Evolutionary conservation across 2,797 vertebrate species (phyloP).

Genomic region (Bovichtus diacanthus): DNA sequence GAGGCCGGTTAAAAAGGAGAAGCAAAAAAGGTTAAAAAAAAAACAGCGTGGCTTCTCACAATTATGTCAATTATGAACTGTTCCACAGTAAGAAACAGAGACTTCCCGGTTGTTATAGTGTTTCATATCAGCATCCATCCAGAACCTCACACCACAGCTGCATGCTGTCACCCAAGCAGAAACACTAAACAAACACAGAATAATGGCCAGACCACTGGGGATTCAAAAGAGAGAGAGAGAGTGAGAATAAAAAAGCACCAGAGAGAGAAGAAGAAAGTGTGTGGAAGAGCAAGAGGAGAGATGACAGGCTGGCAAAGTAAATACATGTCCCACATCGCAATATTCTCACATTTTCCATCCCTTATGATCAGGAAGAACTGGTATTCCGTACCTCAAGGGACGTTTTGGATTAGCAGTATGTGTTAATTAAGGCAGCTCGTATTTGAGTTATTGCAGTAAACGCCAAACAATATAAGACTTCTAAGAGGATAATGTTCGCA

Average conservation of each 20-base stretch:
- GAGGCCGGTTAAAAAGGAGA: conserved; percentile 18
- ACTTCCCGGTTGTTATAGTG: neutral
- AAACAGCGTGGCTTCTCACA: conserved; percentile 34
- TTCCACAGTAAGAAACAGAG: conserved; percentile 30
- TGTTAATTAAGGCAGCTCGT: conserved; percentile 8
- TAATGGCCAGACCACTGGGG: conserved; percentile 45
- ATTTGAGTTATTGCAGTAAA: conserved; percentile 16
- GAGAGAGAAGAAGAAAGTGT: conserved; percentile 25
- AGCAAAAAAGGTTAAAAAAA: conserved; percentile 14
- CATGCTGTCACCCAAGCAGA: conserved; percentile 56
- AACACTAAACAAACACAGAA: conserved; percentile 64
- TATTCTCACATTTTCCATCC: conserved; percentile 36
- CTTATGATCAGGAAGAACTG: neutral
- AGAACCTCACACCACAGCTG: conserved; percentile 35
- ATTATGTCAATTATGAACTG: conserved; percentile 48
- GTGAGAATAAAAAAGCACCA: neutral
- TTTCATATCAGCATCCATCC: conserved; percentile 12
- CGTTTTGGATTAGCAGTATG: conserved; percentile 4
- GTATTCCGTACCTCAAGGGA: conserved; percentile 12
- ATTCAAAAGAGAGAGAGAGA: conserved; percentile 38
- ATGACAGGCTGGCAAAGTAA: conserved; percentile 52
- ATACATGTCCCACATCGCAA: conserved; percentile 35
- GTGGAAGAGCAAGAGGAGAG: conserved; percentile 22
- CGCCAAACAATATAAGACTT: conserved; percentile 16
- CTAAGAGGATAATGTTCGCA: conserved; percentile 48